A percentile compares a stretch with the other conserved stretches of the same genome.
Evolutionary conservation across 2,797 vertebrate genomes (phyloP).

Genomic region (Pelobates cultripes): DNA sequence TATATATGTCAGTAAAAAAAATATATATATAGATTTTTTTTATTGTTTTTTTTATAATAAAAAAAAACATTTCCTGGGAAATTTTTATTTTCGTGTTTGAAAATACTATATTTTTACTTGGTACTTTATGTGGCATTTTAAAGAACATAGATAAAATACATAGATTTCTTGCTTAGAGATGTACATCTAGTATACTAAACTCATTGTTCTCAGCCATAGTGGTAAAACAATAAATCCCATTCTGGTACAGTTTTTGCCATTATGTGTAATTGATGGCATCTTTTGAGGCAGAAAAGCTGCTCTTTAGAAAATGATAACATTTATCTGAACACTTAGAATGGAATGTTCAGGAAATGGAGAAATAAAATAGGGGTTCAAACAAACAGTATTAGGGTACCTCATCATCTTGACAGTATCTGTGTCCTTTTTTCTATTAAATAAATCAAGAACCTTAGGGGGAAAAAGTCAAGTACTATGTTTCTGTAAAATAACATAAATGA

Average conservation of each 20-base stretch:
- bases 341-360: not conserved
- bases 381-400: not conserved
- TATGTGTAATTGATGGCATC: slow-evolving; percentile 14
- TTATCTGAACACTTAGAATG: not conserved
- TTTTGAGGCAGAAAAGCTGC: slow-evolving; percentile 1
- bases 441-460: too few relatives aligned
- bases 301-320: slow-evolving; percentile 10
- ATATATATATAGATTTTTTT: too few relatives aligned
- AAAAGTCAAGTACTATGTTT: too few relatives aligned
- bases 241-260: slow-evolving; percentile 4
- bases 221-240: slow-evolving; percentile 19
- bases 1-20: too few relatives aligned
- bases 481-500: too few relatives aligned
- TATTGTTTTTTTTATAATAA: too few relatives aligned
- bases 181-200: not conserved
- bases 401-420: slow-evolving; percentile 4
- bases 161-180: not conserved
- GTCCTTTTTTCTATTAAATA: not conserved
- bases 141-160: not conserved
- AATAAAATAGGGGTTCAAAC: not conserved
- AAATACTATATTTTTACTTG: too few relatives aligned
- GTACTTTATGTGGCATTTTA: not conserved
- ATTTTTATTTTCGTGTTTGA: too few relatives aligned
- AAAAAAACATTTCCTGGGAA: too few relatives aligned
- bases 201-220: slow-evolving; percentile 8